Evolutionary conservation across 2,797 vertebrate species (phyloP).

Genomic region (Pseudochirops corinnae): DNA sequence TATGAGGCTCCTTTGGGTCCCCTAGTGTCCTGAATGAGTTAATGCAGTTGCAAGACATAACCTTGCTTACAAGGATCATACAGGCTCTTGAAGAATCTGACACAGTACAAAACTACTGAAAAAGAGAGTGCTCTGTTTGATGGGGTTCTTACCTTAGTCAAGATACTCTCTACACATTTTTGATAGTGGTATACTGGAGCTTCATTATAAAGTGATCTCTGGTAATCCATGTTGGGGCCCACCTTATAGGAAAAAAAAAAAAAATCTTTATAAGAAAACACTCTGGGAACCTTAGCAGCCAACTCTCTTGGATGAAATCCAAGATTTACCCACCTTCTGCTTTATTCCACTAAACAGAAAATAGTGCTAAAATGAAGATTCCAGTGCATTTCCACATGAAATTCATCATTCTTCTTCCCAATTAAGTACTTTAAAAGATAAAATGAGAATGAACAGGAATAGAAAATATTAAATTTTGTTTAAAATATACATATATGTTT

Average conservation of each 20-base stretch:
- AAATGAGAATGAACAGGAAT: neutral
- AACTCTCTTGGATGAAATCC: neutral
- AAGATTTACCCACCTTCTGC: neutral
- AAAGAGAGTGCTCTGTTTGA: neutral
- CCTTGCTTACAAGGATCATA: neutral
- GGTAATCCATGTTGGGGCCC: neutral
- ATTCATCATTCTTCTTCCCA: neutral
- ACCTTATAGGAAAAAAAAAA: neutral
- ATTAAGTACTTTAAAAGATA: slow-evolving; percentile 10
- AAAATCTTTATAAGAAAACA: neutral
- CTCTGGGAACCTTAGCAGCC: slow-evolving; percentile 18
- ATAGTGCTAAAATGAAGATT: neutral
- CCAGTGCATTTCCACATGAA: slow-evolving; percentile 3
- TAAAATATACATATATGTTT: neutral
- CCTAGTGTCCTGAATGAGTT: slow-evolving; percentile 9
- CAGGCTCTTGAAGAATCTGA: neutral
- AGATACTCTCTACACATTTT: neutral
- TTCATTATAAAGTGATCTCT: neutral
- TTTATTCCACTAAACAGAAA: neutral
- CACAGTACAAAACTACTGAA: neutral
- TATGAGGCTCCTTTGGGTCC: neutral
- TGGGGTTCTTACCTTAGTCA: neutral
- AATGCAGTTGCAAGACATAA: neutral
- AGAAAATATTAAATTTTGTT: neutral
- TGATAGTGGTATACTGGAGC: neutral